Evolutionary conservation across 2,113 vertebrate genomes (phyloP).

Genomic region (Brachyhypopomus occidentalis): DNA sequence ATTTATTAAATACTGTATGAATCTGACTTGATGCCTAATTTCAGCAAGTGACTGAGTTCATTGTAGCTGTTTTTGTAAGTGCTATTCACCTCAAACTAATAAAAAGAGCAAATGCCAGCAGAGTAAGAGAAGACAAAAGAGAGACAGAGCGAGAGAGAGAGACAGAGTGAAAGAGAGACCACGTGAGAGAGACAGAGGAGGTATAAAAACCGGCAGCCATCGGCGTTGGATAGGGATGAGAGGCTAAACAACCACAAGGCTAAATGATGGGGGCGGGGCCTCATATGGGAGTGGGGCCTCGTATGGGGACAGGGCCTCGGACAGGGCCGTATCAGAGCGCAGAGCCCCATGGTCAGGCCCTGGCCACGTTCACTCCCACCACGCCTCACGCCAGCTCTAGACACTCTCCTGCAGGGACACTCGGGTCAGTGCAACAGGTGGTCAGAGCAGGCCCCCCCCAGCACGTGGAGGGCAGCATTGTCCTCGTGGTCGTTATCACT

Average conservation of each 20-base stretch:
- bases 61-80: background rate
- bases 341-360: conserved; percentile 13
- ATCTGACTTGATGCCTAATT: conserved; percentile 3
- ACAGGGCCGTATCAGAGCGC: conserved; percentile 25
- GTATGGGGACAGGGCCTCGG: no score
- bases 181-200: background rate
- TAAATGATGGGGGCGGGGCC: conserved; percentile 41
- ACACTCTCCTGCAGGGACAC: background rate
- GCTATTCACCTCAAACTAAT: background rate
- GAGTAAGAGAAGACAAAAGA: conserved; percentile 1
- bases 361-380: background rate
- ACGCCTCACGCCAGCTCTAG: no score
- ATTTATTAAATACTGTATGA: conserved; percentile 5
- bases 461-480: background rate
- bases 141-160: background rate
- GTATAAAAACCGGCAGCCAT: conserved; percentile 25
- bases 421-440: conserved; percentile 34
- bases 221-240: conserved; percentile 35
- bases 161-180: background rate
- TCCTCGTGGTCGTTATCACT: background rate
- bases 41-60: background rate
- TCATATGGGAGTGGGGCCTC: no score
- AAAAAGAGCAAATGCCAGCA: background rate
- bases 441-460: conserved; percentile 6
- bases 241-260: conserved; percentile 41